These are phyloP conservation scores for Felis chaus DNA, from an alignment of 2,113 vertebrate genomes.

Conservation along the genomic window DNA sequence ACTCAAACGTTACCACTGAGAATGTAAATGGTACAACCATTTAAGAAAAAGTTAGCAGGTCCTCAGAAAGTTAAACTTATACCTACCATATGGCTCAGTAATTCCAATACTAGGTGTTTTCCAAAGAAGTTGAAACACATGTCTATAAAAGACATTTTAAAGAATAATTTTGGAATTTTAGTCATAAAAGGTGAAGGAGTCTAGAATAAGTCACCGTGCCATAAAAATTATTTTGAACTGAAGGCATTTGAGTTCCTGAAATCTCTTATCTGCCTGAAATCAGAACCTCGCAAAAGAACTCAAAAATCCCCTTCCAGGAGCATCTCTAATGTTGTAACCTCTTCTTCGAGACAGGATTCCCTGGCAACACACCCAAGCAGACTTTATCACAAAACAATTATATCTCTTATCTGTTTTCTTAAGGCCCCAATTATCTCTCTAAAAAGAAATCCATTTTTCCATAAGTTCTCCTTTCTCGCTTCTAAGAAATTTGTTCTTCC, in stretches of 20 bases:
- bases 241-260: background rate
- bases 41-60: conserved; percentile 13
- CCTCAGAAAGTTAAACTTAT: conserved; percentile 45
- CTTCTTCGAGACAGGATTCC: background rate
- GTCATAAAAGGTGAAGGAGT: conserved; percentile 43
- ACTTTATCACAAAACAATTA: background rate
- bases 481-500: background rate
- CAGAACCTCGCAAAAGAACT: background rate
- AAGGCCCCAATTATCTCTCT: background rate
- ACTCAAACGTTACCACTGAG: background rate
- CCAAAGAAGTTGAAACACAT: conserved; percentile 50
- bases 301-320: background rate
- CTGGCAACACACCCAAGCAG: background rate
- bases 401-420: background rate
- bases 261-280: background rate
- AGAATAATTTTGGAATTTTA: conserved; percentile 59
- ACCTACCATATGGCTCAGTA: conserved; percentile 37
- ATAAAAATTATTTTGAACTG: background rate
- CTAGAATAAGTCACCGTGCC: background rate
- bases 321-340: background rate
- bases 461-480: background rate
- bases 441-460: background rate
- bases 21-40: background rate
- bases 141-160: conserved; percentile 52
- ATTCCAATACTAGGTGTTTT: conserved; percentile 51